These are phyloP conservation scores for Pelochelys cantorii DNA, from an alignment of 2,797 vertebrate species.

Conservation along the genomic window DNA sequence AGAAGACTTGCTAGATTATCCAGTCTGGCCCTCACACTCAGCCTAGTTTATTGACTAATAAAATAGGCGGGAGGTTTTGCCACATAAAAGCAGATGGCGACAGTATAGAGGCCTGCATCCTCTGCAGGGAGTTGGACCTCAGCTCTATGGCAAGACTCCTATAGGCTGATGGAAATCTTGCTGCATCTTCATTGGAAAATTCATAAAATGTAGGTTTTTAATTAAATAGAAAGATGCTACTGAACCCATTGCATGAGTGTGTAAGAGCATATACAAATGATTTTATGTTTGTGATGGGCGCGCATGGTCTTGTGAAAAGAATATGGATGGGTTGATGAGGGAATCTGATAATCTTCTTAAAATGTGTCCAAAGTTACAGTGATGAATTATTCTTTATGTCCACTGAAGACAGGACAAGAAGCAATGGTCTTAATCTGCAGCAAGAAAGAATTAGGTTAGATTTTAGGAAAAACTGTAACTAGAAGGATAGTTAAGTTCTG, in stretches of 20 bases:
- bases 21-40: not conserved
- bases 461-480: too few species aligned
- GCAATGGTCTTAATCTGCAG: too few species aligned
- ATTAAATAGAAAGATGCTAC: not conserved
- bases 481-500: too few species aligned
- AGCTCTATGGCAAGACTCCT: not conserved
- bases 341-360: not conserved
- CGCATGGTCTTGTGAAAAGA: not conserved
- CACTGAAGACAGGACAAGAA: too few species aligned
- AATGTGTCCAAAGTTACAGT: not conserved
- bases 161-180: not conserved
- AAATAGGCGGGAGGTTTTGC: not conserved
- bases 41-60: not conserved
- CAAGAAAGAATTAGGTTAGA: too few species aligned
- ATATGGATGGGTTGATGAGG: not conserved
- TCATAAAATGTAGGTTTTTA: fast-evolving
- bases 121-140: not conserved
- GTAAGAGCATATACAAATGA: not conserved
- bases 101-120: fast-evolving
- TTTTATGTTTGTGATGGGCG: not conserved
- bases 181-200: not conserved
- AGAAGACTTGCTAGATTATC: not conserved
- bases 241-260: not conserved
- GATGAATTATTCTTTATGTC: too few species aligned
- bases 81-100: not conserved